Conservation (phyloP, 2,888 invertebrate genomes). For the Eustalomyia histrio region DNA sequence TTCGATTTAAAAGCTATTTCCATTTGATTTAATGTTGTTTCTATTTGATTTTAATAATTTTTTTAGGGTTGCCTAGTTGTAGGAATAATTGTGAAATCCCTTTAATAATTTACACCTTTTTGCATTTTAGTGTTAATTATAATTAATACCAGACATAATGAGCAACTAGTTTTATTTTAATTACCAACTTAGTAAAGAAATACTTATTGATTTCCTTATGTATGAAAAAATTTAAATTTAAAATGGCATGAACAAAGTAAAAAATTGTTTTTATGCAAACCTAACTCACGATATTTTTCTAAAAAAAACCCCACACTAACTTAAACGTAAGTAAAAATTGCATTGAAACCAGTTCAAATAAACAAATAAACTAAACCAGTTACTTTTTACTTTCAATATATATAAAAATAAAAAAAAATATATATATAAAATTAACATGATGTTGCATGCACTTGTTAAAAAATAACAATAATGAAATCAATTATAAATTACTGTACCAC, state of each 20-base stretch:
- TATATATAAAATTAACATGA: not conserved
- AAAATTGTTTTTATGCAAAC: too few relatives aligned
- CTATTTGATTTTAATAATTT: too few relatives aligned
- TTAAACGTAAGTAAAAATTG: slow-evolving; percentile 3
- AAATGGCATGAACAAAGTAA: not conserved
- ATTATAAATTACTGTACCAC: not conserved
- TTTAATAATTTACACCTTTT: too few relatives aligned
- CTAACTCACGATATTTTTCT: not conserved
- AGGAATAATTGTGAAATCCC: too few relatives aligned
- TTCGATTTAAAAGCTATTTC: too few relatives aligned
- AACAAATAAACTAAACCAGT: not conserved
- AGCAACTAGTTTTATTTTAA: not conserved
- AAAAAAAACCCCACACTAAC: not conserved
- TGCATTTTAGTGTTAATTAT: too few relatives aligned
- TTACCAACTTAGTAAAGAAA: not conserved
- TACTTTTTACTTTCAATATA: not conserved
- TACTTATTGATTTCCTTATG: not conserved
- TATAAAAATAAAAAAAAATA: not conserved
- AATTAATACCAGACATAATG: not conserved
- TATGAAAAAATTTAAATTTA: not conserved
- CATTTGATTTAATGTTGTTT: too few relatives aligned
- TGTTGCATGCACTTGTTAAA: not conserved
- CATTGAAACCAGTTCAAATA: slow-evolving; percentile 1
- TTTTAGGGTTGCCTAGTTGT: too few relatives aligned
- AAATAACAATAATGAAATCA: not conserved